These are phyloP conservation scores for Cladopsammia gracilis DNA, from an alignment of 64 coral and sea anemone genomes.

Conservation along the genomic window DNA sequence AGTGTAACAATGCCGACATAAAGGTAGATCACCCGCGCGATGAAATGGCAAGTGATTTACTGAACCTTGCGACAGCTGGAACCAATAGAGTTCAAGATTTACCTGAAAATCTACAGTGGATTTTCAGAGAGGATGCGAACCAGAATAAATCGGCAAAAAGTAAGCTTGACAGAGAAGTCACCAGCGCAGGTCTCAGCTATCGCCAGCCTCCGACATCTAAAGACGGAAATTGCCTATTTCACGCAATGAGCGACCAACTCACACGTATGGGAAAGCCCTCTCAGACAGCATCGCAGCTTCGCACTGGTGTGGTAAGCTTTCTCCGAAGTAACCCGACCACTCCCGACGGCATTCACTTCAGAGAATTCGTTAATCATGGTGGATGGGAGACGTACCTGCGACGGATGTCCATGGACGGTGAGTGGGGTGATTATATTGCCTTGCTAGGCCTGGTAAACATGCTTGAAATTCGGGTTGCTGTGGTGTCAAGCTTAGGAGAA, in stretches of 20 bases:
- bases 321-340: background rate
- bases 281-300: background rate
- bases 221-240: constrained; percentile 20
- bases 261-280: too few species aligned
- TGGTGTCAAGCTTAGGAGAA: too few species aligned
- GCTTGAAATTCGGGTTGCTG: too few species aligned
- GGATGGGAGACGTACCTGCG: constrained; percentile 1
- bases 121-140: background rate
- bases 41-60: constrained; percentile 11
- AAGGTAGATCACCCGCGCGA: background rate
- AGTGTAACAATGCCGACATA: background rate
- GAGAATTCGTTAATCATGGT: constrained; percentile 21
- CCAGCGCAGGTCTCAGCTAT: background rate
- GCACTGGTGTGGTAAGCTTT: background rate
- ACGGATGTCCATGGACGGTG: background rate
- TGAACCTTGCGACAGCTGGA: background rate
- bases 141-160: background rate
- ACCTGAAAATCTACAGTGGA: too few species aligned
- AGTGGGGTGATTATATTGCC: constrained; percentile 25
- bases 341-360: constrained; percentile 5
- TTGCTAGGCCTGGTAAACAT: too few species aligned
- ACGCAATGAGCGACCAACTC: constrained; percentile 11
- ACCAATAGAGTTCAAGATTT: too few species aligned
- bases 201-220: constrained; percentile 1
- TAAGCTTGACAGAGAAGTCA: background rate